Conservation (phyloP, 2,888 invertebrate genomes). For the Ennomos quercinarius region DNA sequence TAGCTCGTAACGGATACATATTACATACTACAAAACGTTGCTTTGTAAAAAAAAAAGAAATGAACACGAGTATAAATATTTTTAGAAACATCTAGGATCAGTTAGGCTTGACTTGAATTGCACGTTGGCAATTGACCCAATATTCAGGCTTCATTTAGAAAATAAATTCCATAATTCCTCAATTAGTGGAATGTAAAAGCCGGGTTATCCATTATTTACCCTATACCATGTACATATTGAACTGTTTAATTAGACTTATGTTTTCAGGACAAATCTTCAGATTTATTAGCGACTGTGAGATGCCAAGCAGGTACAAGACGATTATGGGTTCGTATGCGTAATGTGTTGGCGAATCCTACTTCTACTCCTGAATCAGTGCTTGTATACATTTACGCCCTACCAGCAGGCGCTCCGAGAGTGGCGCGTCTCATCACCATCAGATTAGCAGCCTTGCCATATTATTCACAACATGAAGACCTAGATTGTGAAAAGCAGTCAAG, state of each 20-base stretch:
- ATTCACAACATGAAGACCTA: constrained; percentile 64
- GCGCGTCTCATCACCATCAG: constrained; percentile 67
- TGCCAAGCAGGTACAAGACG: constrained; percentile 97
- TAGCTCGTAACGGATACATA: too few relatives aligned
- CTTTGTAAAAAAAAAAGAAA: too few relatives aligned
- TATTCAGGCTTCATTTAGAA: too few relatives aligned
- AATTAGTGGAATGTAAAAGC: too few relatives aligned
- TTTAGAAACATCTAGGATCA: too few relatives aligned
- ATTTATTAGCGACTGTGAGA: constrained; percentile 92
- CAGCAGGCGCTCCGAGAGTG: constrained; percentile 76
- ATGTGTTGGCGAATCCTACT: constrained; percentile 66
- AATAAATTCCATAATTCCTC: too few relatives aligned
- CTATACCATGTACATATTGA: too few relatives aligned
- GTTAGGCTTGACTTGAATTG: too few relatives aligned
- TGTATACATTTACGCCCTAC: constrained; percentile 70
- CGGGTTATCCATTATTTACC: too few relatives aligned
- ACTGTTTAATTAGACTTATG: background rate
- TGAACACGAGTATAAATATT: too few relatives aligned
- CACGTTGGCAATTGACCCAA: too few relatives aligned
- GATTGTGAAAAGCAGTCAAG: constrained; percentile 52
- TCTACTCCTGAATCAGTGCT: constrained; percentile 58
- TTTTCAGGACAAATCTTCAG: constrained; percentile 53
- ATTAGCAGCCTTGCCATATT: constrained; percentile 69
- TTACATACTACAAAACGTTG: too few relatives aligned
- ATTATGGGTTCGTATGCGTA: constrained; percentile 93